A percentile compares a stretch with the other conserved stretches of the same genome.
Evolutionary conservation across 2,113 vertebrate genomes (phyloP).

Genomic region (Desmodus rotundus): DNA sequence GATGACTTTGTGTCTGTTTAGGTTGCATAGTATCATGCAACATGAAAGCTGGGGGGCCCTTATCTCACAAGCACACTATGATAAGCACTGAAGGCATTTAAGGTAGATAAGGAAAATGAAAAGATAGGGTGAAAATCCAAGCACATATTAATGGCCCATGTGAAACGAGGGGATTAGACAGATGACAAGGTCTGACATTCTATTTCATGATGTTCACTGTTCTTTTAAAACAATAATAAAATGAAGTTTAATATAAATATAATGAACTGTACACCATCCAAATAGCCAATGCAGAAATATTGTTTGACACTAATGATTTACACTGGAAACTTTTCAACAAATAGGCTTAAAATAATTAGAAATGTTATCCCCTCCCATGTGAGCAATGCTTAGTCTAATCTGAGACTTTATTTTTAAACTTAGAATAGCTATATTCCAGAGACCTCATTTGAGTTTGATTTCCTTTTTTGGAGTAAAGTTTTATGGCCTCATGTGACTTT

Average conservation of each 20-base stretch:
- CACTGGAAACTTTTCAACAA: conserved; percentile 62
- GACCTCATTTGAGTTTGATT: conserved; percentile 55
- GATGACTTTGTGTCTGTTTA: background rate
- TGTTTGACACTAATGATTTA: conserved; percentile 37
- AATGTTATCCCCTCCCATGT: conserved; percentile 65
- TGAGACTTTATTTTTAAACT: conserved; percentile 68
- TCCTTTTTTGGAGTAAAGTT: conserved; percentile 69
- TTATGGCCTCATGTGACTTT: conserved; percentile 64
- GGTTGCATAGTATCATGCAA: background rate
- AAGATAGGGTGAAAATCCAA: background rate
- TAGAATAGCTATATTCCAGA: conserved; percentile 65
- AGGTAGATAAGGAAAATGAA: background rate
- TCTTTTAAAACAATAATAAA: conserved; percentile 23
- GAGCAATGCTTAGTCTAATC: conserved; percentile 53
- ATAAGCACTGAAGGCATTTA: background rate
- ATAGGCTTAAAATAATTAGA: conserved; percentile 66
- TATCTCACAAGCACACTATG: too few species aligned
- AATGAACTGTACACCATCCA: background rate
- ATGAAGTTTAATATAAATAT: background rate
- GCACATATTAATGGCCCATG: background rate
- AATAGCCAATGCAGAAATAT: conserved; percentile 20
- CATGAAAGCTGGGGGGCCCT: background rate
- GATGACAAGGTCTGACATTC: background rate
- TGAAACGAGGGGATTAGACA: background rate
- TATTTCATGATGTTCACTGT: background rate